Evolutionary conservation across 1,140 invertebrate genomes (phyloP).

Genomic region (Trachymyrmex septentrionalis): DNA sequence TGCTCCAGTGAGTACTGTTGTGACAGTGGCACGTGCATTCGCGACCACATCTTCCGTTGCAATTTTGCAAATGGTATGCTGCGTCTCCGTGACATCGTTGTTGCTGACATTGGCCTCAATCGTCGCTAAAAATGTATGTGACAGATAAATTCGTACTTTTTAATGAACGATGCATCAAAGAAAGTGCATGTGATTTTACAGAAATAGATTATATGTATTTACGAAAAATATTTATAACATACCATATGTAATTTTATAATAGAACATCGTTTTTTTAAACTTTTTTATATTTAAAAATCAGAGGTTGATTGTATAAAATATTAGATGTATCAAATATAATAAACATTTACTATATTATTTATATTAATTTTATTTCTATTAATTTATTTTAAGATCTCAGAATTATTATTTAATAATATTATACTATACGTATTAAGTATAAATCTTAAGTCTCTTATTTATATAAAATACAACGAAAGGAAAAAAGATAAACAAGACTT

Average conservation of each 20-base stretch:
- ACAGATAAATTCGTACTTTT: background rate
- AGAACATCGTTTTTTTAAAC: background rate
- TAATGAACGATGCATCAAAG: background rate
- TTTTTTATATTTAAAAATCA: conserved; percentile 16
- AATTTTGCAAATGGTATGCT: conserved; percentile 84
- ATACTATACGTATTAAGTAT: background rate
- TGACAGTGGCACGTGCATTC: conserved; percentile 85
- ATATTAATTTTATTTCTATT: background rate
- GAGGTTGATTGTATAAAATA: background rate
- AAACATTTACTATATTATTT: background rate
- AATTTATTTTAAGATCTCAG: conserved; percentile 4
- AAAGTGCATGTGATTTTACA: background rate
- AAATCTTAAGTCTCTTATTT: background rate
- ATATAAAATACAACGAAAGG: background rate
- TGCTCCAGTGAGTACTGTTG: conserved; percentile 84
- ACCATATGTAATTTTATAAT: background rate
- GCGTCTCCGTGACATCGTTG: conserved; percentile 80
- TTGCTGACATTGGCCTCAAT: conserved; percentile 61
- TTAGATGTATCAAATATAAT: background rate
- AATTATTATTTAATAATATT: background rate
- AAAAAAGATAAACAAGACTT: background rate
- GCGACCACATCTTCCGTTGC: conserved; percentile 84
- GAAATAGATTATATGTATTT: background rate
- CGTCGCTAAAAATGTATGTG: conserved; percentile 45
- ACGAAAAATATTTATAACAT: background rate